A percentile compares a stretch with the other conserved stretches of the same genome.
phyloP scores from a whole-genome alignment of 2,888 invertebrate genomes.

The Galerucella calmariensis region DNA sequence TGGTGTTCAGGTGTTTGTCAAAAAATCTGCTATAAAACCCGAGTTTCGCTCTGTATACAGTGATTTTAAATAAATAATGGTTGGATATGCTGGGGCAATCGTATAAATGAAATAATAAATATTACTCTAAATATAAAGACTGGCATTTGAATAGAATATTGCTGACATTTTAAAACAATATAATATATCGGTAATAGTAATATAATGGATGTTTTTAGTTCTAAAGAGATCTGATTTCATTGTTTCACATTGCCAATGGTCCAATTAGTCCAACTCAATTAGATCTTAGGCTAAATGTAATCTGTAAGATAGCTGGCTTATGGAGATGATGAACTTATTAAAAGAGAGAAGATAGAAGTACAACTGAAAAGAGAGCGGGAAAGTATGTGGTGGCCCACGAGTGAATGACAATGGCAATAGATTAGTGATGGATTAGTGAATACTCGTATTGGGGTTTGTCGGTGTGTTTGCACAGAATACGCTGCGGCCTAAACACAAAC shows the following conservation, averaged over 20 bases:
- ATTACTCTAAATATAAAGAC: too few relatives aligned
- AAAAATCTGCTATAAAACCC: too few relatives aligned
- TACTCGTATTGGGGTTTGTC: conserved; percentile 36
- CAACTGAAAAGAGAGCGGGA: conserved; percentile 19
- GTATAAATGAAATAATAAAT: too few relatives aligned
- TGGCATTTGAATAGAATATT: too few relatives aligned
- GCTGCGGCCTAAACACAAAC: conserved; percentile 38
- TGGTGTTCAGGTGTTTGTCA: too few relatives aligned
- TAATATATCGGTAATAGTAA: too few relatives aligned
- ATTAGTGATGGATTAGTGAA: conserved; percentile 42
- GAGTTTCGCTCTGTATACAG: too few relatives aligned
- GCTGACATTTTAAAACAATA: too few relatives aligned
- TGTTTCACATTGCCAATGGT: neutral
- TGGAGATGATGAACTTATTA: neutral
- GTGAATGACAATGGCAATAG: conserved; percentile 38
- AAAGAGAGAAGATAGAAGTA: conserved; percentile 18
- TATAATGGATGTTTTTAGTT: too few relatives aligned
- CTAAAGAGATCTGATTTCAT: too few relatives aligned
- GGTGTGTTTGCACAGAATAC: conserved; percentile 39
- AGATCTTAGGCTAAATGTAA: neutral
- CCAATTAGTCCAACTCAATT: neutral
- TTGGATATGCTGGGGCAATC: too few relatives aligned
- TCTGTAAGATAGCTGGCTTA: neutral
- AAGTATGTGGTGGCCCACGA: conserved; percentile 36
- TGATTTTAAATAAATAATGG: too few relatives aligned